Conservation (phyloP, 2,888 invertebrate species). For the Pterostichus madidus region DNA sequence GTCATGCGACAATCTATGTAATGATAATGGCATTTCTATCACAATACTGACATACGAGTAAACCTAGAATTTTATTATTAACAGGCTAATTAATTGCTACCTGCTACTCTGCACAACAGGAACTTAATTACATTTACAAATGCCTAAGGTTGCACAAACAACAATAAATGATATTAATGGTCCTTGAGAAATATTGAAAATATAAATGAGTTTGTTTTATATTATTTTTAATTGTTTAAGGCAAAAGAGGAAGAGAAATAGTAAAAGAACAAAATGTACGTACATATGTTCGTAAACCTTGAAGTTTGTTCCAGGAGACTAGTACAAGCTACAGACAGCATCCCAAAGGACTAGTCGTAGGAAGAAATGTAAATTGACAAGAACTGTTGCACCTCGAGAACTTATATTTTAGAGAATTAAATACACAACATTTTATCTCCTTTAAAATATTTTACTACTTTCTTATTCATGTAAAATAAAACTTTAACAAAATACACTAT, state of each 20-base stretch:
- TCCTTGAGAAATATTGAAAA: too few species aligned
- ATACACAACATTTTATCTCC: neutral
- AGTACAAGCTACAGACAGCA: neutral
- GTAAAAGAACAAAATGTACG: constrained; percentile 6
- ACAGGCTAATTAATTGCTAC: too few species aligned
- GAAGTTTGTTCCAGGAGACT: neutral
- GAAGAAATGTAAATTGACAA: constrained; percentile 46
- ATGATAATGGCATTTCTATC: constrained; percentile 4
- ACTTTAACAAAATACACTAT: too few species aligned
- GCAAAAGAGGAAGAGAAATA: neutral
- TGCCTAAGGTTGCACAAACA: too few species aligned
- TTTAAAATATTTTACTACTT: neutral
- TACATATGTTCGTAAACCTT: constrained; percentile 41
- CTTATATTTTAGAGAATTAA: constrained; percentile 28
- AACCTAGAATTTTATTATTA: too few species aligned
- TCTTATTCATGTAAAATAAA: too few species aligned
- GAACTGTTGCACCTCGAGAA: constrained; percentile 13
- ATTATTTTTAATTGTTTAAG: too few species aligned
- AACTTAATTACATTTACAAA: too few species aligned
- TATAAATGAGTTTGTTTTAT: too few species aligned
- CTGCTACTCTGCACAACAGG: too few species aligned
- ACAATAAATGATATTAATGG: too few species aligned
- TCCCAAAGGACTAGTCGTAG: constrained; percentile 16
- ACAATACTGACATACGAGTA: neutral
- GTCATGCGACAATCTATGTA: neutral